Evolutionary conservation across 2,113 vertebrate genomes (phyloP).

Genomic region (Lathamus discolor): DNA sequence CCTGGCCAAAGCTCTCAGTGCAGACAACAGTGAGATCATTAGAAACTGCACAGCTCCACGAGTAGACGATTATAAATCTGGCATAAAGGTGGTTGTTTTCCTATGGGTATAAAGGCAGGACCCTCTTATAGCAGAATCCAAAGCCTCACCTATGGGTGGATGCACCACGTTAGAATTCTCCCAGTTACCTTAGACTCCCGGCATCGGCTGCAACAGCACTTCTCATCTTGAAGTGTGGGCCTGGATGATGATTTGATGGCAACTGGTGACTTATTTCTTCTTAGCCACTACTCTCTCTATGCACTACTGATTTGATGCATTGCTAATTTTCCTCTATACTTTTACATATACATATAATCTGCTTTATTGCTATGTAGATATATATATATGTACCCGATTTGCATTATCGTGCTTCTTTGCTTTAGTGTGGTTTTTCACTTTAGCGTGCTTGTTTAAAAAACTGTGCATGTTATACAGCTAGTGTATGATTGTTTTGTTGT

Average conservation of each 20-base stretch:
- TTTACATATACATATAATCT: background rate
- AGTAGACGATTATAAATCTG: background rate
- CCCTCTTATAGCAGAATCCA: background rate
- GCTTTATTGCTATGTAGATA: background rate
- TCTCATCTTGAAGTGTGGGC: background rate
- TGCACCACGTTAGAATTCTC: background rate
- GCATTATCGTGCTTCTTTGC: background rate
- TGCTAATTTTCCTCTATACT: background rate
- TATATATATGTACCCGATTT: background rate
- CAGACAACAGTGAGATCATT: background rate
- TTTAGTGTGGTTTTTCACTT: background rate
- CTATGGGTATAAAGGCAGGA: background rate
- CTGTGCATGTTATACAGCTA: background rate
- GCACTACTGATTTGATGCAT: background rate
- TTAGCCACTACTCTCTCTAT: background rate
- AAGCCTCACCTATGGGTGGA: background rate
- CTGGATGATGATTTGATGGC: background rate
- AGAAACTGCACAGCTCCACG: background rate
- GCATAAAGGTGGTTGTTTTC: background rate
- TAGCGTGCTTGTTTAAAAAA: background rate
- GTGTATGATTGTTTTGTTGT: background rate
- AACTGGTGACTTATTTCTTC: background rate
- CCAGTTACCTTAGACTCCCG: background rate
- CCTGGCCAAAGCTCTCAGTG: background rate
- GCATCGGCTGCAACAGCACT: background rate